Evolutionary conservation across 2,113 vertebrate species (phyloP), one percentile per base, ranked within the genome.

Genomic region (Tringa solitaria): DNA sequence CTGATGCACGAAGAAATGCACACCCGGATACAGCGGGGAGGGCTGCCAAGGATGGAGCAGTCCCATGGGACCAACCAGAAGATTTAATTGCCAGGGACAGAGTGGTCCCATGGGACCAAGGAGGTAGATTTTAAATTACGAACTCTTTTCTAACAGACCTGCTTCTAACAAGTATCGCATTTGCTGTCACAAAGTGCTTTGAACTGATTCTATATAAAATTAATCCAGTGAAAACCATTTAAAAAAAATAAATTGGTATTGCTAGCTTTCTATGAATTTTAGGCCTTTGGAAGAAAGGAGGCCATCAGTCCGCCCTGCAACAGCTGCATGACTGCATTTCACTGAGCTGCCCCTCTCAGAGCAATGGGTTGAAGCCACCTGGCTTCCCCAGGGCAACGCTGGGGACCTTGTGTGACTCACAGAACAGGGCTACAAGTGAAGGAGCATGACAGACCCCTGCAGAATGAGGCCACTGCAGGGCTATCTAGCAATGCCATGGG

Each of bases 371-470:
- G 83, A 64, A 85, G 57, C 39, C 80, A 54, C 32, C 32, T 20
- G 6, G 45, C 39, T 77, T 8, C 41, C 30, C 14, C 13, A 28
- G 39, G 78, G n/a, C 37, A n/a, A 72, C 0, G 0, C 35, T 23
- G 48, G 72, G 50, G 45, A 77, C 43, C 35, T 80, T 19, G 4
- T 1, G 0, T 3, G 15, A 73, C 26, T 23, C 54, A 61, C 14
- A 18, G 13, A 80, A 70, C 0, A 1, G 41, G 32, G 56, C 10
- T 28, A 72, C 65, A 81, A 91, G 64, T 39, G 39, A 57, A 92
- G 54, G 24, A 90, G 30, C 11, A 7, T 14, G 84, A 59, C 45
- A 87, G 90, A 92, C 17, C 22, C n/a, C 27, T 61, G n/a, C 32
- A 70, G 64, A 96, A 65, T 9, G 8, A 87, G 51, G 70, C 32